Evolutionary conservation across 2,797 vertebrate genomes (phyloP), one percentile per base, ranked within the genome.

Genomic region (Diceros bicornis): DNA sequence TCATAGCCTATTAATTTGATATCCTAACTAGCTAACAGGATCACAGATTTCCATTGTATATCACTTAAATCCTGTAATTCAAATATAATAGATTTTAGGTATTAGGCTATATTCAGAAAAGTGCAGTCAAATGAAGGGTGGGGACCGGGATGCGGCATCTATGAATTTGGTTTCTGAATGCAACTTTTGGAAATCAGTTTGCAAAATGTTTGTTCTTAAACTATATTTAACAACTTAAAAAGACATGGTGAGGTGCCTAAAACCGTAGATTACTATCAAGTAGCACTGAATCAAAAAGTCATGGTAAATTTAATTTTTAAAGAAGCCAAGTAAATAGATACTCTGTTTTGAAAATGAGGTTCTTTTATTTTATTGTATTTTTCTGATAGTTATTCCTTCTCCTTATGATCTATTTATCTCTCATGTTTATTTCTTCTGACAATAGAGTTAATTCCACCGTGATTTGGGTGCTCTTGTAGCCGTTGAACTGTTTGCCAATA

Each of bases 91-190:
- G 25, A 8, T 3, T 44, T 32, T 72, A 57, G 14, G 50, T 52
- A 52, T 17, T 10, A 27, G 9, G 13, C 0, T 41, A 25, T 4
- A 5, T 16, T 72, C 13, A 64, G 47, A 32, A 27, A 27, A 37
- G 37, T 14, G 1, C 11, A 2, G 10, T 18, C 20, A 27, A 23
- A 4, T 34, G 20, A 62, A n/a, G 8, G 8, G 4, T 2, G 0
- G 37, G 23, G 2, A 2, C 55, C 5, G 29, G 23, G 14, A 2
- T 0, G 3, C 27, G 37, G 14, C 29, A 0, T 2, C 68, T 32
- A 1, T 5, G 21, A 9, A 4, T 14, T n/a, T 41, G 29, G 21
- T 14, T 71, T 47, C 7, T 7, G 21, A 90, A 55, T 4, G 7
- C 25, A n/a, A 32, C 27, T 75, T 64, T 10, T 32, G 16, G 47